Conservation (phyloP, 2,113 vertebrate genomes). For the Gavia stellata region DNA sequence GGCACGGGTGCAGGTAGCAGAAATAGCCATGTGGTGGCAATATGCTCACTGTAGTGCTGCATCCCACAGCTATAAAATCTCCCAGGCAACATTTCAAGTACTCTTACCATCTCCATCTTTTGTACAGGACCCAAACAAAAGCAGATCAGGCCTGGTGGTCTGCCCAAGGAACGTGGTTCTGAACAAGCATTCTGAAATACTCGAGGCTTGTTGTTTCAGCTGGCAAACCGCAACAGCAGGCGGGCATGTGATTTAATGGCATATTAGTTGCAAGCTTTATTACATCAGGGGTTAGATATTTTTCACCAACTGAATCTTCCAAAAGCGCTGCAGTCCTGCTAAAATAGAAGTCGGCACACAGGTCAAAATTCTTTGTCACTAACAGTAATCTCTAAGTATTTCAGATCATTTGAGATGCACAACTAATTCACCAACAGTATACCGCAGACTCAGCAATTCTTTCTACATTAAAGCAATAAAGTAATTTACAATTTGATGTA, state of each 20-base stretch:
- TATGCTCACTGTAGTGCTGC: not conserved
- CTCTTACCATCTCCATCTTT: not conserved
- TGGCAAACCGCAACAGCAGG: not conserved
- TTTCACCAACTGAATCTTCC: not conserved
- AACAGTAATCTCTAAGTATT: not conserved
- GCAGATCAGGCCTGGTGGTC: not conserved
- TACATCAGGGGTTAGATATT: not conserved
- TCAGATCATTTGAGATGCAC: not conserved
- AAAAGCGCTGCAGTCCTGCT: not conserved
- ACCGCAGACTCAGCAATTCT: not conserved
- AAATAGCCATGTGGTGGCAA: conserved; percentile 11
- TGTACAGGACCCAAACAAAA: not conserved
- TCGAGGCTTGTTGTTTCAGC: not conserved
- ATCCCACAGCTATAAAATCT: not conserved
- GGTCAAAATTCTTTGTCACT: not conserved
- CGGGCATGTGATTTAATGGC: not conserved
- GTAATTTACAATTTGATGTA: not conserved
- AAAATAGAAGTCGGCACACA: not conserved
- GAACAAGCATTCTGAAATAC: not conserved
- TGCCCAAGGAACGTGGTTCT: rapidly evolving
- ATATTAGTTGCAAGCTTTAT: not conserved
- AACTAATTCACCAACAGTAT: not conserved
- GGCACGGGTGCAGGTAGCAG: not conserved
- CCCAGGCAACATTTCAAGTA: not conserved
- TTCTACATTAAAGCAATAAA: not conserved